phyloP scores from a whole-genome alignment of 2,888 invertebrate genomes.

The Galerucella nymphaeae region DNA sequence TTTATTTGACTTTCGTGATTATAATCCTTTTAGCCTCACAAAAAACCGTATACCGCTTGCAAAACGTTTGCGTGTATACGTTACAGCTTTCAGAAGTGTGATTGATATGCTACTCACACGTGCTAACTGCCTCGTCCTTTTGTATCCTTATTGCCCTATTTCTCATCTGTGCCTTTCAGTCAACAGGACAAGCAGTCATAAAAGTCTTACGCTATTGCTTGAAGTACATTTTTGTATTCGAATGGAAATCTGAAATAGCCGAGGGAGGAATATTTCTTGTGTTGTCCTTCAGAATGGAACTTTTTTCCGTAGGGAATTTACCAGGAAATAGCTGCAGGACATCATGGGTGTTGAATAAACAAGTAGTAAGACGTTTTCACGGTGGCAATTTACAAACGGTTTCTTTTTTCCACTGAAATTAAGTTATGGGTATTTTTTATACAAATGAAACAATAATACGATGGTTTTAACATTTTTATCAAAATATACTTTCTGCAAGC shows the following conservation, averaged over 20 bases:
- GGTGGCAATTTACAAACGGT: not conserved
- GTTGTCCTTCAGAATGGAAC: conserved; percentile 17
- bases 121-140: conserved; percentile 57
- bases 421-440: too few relatives aligned
- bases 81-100: conserved; percentile 46
- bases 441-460: too few relatives aligned
- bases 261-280: conserved; percentile 8
- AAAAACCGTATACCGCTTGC: not conserved
- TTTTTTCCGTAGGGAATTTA: conserved; percentile 10
- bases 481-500: too few relatives aligned
- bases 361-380: not conserved
- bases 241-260: conserved; percentile 10
- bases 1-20: not conserved
- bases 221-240: conserved; percentile 35
- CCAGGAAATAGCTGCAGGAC: conserved; percentile 7
- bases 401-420: not conserved
- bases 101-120: conserved; percentile 57
- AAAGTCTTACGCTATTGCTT: conserved; percentile 29
- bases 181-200: conserved; percentile 36
- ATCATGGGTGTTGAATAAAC: conserved; percentile 6
- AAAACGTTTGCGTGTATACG: conserved; percentile 24
- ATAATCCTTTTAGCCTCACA: not conserved
- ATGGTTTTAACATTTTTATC: too few relatives aligned
- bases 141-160: conserved; percentile 56
- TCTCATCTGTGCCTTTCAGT: conserved; percentile 49